These are phyloP conservation scores for Leptopilina syphax DNA, from an alignment of 2,888 invertebrate genomes.

Conservation along the genomic window DNA sequence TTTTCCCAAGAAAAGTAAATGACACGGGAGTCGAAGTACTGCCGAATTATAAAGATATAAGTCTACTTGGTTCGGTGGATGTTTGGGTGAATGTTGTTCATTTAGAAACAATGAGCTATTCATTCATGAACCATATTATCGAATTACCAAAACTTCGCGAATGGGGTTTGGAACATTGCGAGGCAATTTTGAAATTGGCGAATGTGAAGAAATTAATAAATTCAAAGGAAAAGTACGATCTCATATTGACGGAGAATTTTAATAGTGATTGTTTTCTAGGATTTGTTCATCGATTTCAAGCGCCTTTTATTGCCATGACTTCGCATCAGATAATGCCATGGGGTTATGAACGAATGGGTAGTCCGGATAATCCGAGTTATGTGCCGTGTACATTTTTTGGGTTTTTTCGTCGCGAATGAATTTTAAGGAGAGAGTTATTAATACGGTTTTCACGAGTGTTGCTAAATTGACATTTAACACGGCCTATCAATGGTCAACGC, in stretches of 20 bases:
- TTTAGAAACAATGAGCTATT: conserved; percentile 25
- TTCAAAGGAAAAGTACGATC: conserved; percentile 79
- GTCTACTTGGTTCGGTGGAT: conserved; percentile 67
- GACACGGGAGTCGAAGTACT: conserved; percentile 65
- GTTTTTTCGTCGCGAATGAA: conserved; percentile 76
- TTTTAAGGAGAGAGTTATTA: conserved; percentile 76
- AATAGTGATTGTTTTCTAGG: conserved; percentile 85
- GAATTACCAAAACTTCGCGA: conserved; percentile 37
- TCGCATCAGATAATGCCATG: conserved; percentile 80
- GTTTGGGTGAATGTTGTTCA: conserved; percentile 49
- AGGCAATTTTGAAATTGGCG: conserved; percentile 72
- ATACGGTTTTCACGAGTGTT: conserved; percentile 72
- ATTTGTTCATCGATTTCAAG: conserved; percentile 80
- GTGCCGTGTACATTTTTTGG: conserved; percentile 79
- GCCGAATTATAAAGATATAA: conserved; percentile 81
- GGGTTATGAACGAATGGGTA: conserved; percentile 80
- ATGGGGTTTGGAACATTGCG: conserved; percentile 66
- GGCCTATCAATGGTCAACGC: conserved; percentile 72
- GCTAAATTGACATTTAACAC: conserved; percentile 67
- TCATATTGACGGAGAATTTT: conserved; percentile 85
- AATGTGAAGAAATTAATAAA: conserved; percentile 65
- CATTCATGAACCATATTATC: neutral
- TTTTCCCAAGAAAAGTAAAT: conserved; percentile 77
- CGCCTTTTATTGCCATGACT: conserved; percentile 81
- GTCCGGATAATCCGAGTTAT: conserved; percentile 80